Conservation (phyloP, 2,888 invertebrate species). For the Aphodius granarius region DNA sequence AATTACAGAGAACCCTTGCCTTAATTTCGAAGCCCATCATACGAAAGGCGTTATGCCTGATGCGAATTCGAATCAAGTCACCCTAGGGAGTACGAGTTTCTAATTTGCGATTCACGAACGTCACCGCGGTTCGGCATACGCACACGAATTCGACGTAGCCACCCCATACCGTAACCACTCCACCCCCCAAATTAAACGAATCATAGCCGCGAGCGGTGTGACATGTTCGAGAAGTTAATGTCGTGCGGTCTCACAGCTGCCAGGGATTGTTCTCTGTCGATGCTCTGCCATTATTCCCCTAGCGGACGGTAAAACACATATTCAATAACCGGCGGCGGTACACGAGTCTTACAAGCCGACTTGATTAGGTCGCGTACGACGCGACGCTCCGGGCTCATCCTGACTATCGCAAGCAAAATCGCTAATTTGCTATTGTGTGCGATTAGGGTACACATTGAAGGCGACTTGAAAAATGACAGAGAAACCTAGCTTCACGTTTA, state of each 20-base stretch:
- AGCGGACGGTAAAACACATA: not conserved
- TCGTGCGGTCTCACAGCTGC: not conserved
- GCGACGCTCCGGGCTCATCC: not conserved
- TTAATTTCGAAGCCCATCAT: not conserved
- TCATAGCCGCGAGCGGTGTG: not conserved
- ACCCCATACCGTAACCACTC: not conserved
- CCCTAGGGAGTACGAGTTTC: not conserved
- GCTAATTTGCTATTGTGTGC: not conserved
- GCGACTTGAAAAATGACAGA: too few species aligned
- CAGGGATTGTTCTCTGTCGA: not conserved
- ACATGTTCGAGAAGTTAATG: not conserved
- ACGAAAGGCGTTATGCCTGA: not conserved
- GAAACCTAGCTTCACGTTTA: too few species aligned
- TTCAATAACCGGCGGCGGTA: not conserved
- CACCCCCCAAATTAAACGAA: not conserved
- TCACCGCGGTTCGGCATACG: not conserved
- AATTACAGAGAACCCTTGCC: not conserved
- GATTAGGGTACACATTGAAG: not conserved
- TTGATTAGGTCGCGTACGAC: not conserved
- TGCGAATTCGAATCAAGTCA: not conserved
- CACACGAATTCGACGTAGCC: not conserved
- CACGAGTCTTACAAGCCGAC: not conserved
- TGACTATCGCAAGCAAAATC: not conserved
- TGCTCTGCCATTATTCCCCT: not conserved
- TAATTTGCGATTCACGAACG: not conserved